Conservation (phyloP, 2,113 vertebrate genomes). For the Menidia beryllina region DNA sequence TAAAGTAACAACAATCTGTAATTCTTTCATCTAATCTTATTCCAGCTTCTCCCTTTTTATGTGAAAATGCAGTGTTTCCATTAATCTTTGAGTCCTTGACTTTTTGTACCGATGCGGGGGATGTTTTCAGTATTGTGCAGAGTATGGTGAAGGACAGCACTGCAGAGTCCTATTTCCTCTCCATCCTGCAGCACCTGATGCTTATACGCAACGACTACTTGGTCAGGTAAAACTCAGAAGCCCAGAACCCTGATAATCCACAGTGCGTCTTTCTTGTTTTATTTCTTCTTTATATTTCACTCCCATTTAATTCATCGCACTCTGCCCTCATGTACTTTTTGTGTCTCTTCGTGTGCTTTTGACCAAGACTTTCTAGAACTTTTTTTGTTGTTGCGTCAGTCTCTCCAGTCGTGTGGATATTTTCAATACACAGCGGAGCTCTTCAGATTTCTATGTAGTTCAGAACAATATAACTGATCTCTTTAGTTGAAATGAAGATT, state of each 20-base stretch:
- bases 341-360: background rate
- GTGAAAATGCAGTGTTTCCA: slow-evolving; percentile 19
- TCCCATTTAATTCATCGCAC: background rate
- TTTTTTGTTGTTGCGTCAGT: too few relatives aligned
- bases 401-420: too few relatives aligned
- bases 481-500: background rate
- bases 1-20: background rate
- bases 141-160: slow-evolving; percentile 90
- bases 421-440: background rate
- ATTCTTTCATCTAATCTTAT: background rate
- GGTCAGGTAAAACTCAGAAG: slow-evolving; percentile 86
- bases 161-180: slow-evolving; percentile 92
- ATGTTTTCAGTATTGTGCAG: slow-evolving; percentile 91
- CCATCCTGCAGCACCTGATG: slow-evolving; percentile 96
- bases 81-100: slow-evolving; percentile 81
- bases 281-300: background rate
- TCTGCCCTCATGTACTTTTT: background rate
- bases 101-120: slow-evolving; percentile 88
- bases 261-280: background rate
- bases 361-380: background rate
- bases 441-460: background rate
- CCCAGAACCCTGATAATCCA: background rate
- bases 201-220: slow-evolving; percentile 94
- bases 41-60: slow-evolving; percentile 24
- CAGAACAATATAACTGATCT: background rate